Evolutionary conservation across 1,140 invertebrate genomes (phyloP).

Genomic region (Agraylea sexmaculata): DNA sequence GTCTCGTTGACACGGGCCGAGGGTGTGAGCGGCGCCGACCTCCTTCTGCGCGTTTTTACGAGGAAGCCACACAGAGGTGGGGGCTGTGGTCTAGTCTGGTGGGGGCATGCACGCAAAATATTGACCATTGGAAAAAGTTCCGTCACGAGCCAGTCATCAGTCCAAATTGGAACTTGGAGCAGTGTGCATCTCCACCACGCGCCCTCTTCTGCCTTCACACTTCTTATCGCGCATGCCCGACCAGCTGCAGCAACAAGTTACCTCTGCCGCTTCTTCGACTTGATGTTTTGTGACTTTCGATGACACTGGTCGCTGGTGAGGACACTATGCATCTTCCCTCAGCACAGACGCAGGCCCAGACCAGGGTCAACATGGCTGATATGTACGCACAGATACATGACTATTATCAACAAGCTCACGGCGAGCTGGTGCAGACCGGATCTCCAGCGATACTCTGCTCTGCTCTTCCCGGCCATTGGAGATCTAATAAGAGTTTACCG

Average conservation of each 20-base stretch:
- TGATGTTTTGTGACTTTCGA: conserved; percentile 3
- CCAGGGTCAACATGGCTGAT: conserved; percentile 50
- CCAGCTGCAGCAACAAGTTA: conserved; percentile 32
- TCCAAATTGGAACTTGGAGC: conserved; percentile 38
- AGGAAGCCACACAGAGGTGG: conserved; percentile 34
- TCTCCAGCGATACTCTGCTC: conserved; percentile 88
- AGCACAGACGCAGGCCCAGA: conserved; percentile 25
- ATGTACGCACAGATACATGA: conserved; percentile 60
- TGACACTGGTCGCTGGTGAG: not conserved
- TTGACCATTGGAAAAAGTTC: conserved; percentile 46
- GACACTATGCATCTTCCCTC: conserved; percentile 40
- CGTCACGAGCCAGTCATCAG: conserved; percentile 43
- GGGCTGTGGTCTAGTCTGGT: conserved; percentile 37
- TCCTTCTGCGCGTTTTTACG: conserved; percentile 42
- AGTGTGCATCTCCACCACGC: conserved; percentile 32
- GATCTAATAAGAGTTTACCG: conserved; percentile 93
- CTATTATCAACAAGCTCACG: conserved; percentile 73
- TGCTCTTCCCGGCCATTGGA: conserved; percentile 81
- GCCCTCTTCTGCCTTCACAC: conserved; percentile 29
- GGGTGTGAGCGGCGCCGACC: conserved; percentile 33
- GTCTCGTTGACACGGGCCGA: conserved; percentile 29
- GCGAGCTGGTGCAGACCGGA: conserved; percentile 80
- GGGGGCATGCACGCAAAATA: conserved; percentile 41
- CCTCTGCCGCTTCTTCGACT: conserved; percentile 5
- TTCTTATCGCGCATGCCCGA: conserved; percentile 27